Evolutionary conservation across 2,888 invertebrate genomes (phyloP).

Genomic region (Schrankia costaestrigalis): DNA sequence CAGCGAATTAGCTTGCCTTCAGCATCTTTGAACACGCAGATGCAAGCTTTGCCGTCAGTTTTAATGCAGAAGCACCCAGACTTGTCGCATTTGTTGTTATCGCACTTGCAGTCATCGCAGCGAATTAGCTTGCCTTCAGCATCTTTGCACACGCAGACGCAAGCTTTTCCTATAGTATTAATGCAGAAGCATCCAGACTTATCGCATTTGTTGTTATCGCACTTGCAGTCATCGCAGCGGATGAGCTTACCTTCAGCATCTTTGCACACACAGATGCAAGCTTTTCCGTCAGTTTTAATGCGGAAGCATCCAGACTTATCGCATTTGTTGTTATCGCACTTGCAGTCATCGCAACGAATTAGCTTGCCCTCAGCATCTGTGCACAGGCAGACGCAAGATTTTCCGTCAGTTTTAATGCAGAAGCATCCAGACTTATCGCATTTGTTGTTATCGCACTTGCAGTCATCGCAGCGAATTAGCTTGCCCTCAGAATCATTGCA

Average conservation of each 20-base stretch:
- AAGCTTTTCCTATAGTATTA: slow-evolving; percentile 16
- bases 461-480: neutral
- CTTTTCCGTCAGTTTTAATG: slow-evolving; percentile 31
- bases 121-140: slow-evolving; percentile 7
- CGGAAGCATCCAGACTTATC: slow-evolving; percentile 21
- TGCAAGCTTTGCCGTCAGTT: slow-evolving; percentile 21
- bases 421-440: slow-evolving; percentile 4
- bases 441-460: slow-evolving; percentile 12
- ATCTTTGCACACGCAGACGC: slow-evolving; percentile 20
- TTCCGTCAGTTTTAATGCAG: slow-evolving; percentile 30
- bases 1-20: slow-evolving; percentile 24
- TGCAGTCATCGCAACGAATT: slow-evolving; percentile 7
- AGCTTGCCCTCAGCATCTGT: slow-evolving; percentile 23
- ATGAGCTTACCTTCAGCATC: slow-evolving; percentile 23
- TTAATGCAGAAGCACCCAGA: slow-evolving; percentile 19
- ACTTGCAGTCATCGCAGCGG: slow-evolving; percentile 6
- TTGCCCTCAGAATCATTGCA: slow-evolving; percentile 21
- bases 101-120: slow-evolving; percentile 37
- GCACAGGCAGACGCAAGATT: slow-evolving; percentile 33
- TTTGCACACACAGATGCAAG: slow-evolving; percentile 32
- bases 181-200: slow-evolving; percentile 40
- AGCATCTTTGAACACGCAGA: slow-evolving; percentile 20
- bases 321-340: slow-evolving; percentile 15
- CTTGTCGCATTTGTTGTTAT: neutral
- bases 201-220: slow-evolving; percentile 10